Base-by-base conservation (phyloP, 1,140 invertebrate species). In the Pachyrhynchus sulphureomaculatus region DNA sequence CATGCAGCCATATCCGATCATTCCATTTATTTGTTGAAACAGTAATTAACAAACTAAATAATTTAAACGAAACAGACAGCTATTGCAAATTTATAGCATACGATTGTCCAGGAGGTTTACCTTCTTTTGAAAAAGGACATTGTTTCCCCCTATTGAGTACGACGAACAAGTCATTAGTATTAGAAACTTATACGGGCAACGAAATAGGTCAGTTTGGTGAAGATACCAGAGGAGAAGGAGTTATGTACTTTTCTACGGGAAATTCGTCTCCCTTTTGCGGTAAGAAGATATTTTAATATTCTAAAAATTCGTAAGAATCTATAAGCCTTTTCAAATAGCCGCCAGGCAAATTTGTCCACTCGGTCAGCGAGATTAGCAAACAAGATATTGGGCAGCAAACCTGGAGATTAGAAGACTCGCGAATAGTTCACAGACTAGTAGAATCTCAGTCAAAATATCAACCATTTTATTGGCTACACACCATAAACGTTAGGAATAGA, bases 1-100 rank as follows among this genome's bases (percentile, higher is more conserved):
- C 76, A 63, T 79, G 78, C 53, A 79, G 77, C 54, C 78, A 79
- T 53, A 56, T 75, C 17, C 42, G 78, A 37, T 74, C 78, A 1
- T 76, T 68, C 54, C 64, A 73, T 20, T 51, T 78, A 2, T 79
- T 72, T 62, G 39, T 73, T 17, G 78, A 78, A 65, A 69, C 72
- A 13, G 48, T 78, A 10, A 26, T 60, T 12, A 70, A 66, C 41
- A 70, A 75, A 65, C 44, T 66, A 1, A 56, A 55, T 1, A 64
- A 54, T 34, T 21, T 52, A n/a, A 42, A 48, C 1, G 55, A 62
- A 36, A 59, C 58, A 6, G 20, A 64, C 5, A 26, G 54, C 21
- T 45, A 41, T 10, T 78, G 77, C 59, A 62, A 75, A 63, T 78
- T 78, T 52, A 71, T 67, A 9, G 69, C 73, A 13, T 78, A 67